Evolutionary conservation across 2,113 vertebrate genomes (phyloP).

Genomic region (Caranx ignobilis): DNA sequence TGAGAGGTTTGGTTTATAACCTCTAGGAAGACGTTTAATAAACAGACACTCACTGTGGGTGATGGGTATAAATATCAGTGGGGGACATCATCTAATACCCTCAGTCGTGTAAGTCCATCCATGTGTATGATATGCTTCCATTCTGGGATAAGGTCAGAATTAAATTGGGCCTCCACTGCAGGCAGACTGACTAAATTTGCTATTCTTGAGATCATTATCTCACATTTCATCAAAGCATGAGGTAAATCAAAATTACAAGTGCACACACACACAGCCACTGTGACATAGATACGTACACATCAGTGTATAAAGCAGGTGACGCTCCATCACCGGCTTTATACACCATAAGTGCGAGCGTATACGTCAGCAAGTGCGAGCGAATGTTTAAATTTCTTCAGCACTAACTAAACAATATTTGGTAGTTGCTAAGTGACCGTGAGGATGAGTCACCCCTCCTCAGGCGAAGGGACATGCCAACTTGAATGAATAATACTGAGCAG

Average conservation of each 20-base stretch:
- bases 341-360: slow-evolving; percentile 7
- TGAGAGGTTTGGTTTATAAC: slow-evolving; percentile 58
- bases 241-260: slow-evolving; percentile 22
- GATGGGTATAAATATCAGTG: slow-evolving; percentile 67
- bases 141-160: slow-evolving; percentile 68
- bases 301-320: background rate
- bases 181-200: slow-evolving; percentile 69
- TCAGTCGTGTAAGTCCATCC: slow-evolving; percentile 56
- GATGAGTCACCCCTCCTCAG: slow-evolving; percentile 75
- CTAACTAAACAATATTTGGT: slow-evolving; percentile 81
- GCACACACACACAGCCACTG: background rate
- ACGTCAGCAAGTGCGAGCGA: slow-evolving; percentile 16
- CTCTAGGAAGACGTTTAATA: slow-evolving; percentile 51
- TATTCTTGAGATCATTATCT: slow-evolving; percentile 65
- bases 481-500: slow-evolving; percentile 78
- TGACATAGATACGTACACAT: background rate
- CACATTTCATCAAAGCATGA: slow-evolving; percentile 57
- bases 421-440: slow-evolving; percentile 81
- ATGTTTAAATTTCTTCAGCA: slow-evolving; percentile 60
- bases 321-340: slow-evolving; percentile 16
- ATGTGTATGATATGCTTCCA: slow-evolving; percentile 65
- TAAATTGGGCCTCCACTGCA: slow-evolving; percentile 58
- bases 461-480: slow-evolving; percentile 72
- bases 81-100: slow-evolving; percentile 63
- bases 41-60: slow-evolving; percentile 44